A percentile compares a stretch with the other conserved stretches of the same genome.
These are phyloP conservation scores for Eudasyphora cyanicolor DNA, from an alignment of 2,888 invertebrate genomes.

Conservation along the genomic window DNA sequence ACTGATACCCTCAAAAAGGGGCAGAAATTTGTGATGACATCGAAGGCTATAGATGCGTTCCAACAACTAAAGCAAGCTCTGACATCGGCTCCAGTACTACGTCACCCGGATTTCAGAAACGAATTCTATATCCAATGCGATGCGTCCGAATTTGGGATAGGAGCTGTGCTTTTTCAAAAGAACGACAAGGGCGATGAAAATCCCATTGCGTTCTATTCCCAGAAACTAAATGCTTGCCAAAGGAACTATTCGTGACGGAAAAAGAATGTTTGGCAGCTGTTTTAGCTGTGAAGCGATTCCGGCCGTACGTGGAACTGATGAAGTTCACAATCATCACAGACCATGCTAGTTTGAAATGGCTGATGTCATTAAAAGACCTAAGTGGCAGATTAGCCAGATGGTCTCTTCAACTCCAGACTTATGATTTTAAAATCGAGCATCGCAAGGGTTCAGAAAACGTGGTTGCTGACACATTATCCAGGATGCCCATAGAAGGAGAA, in stretches of 20 bases:
- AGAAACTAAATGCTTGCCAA: conserved; percentile 21
- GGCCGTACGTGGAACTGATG: conserved; percentile 49
- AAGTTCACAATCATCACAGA: conserved; percentile 27
- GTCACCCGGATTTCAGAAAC: too few relatives aligned
- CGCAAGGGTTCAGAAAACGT: conserved; percentile 8
- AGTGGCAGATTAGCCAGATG: conserved; percentile 29
- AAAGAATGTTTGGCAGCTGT: not conserved
- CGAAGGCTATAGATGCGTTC: too few relatives aligned
- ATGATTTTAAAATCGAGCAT: conserved; percentile 13
- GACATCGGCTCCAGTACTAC: too few relatives aligned
- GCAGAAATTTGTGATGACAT: conserved; percentile 8
- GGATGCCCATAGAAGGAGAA: not conserved
- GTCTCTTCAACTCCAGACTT: conserved; percentile 23
- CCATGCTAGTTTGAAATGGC: conserved; percentile 32
- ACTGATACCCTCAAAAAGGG: not conserved
- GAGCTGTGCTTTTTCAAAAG: too few relatives aligned
- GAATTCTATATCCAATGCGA: too few relatives aligned
- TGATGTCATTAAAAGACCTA: conserved; percentile 25
- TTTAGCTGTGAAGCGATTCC: too few relatives aligned
- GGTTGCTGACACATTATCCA: too few relatives aligned
- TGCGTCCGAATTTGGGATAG: too few relatives aligned
- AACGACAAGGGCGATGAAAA: conserved; percentile 6
- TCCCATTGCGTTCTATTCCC: conserved; percentile 23
- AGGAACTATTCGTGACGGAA: conserved; percentile 16
- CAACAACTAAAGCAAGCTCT: too few relatives aligned